Evolutionary conservation across 2,113 vertebrate genomes (phyloP).

Genomic region (Anguilla japonica): DNA sequence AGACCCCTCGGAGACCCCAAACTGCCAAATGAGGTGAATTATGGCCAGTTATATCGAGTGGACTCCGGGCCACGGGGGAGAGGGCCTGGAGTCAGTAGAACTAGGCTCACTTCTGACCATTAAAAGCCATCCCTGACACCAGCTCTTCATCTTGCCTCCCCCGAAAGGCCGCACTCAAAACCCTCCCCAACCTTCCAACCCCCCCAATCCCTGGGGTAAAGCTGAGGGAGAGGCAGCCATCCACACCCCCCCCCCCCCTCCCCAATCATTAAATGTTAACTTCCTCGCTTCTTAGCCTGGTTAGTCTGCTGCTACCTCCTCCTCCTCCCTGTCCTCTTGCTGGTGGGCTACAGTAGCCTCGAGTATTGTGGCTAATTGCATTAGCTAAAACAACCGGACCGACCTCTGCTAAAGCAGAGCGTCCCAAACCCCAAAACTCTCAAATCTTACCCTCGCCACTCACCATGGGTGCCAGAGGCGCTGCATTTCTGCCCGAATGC

Average conservation of each 20-base stretch:
- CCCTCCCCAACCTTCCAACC: conserved; percentile 50
- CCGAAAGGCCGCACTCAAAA: conserved; percentile 53
- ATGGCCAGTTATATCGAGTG: conserved; percentile 74
- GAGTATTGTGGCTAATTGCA: conserved; percentile 64
- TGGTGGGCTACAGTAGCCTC: conserved; percentile 26
- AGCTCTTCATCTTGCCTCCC: conserved; percentile 69
- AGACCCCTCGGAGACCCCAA: conserved; percentile 71
- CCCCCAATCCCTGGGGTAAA: conserved; percentile 51
- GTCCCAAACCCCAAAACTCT: conserved; percentile 51
- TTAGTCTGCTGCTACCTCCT: conserved; percentile 18
- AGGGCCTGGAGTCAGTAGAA: conserved; percentile 66
- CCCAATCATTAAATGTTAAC: conserved; percentile 52
- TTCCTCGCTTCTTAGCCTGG: conserved; percentile 31
- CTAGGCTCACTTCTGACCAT: conserved; percentile 76
- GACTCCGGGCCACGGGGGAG: conserved; percentile 64
- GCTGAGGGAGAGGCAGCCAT: conserved; percentile 38
- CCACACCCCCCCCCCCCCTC: conserved; percentile 8
- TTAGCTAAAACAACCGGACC: conserved; percentile 59
- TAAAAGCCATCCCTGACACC: conserved; percentile 73
- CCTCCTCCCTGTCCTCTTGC: background rate
- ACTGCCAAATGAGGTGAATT: conserved; percentile 78
- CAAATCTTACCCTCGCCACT: conserved; percentile 52
- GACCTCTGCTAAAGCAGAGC: conserved; percentile 53
- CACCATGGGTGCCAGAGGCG: conserved; percentile 37
- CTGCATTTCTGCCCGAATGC: conserved; percentile 16